Base-by-base conservation (phyloP, 1,140 invertebrate species). In the Drosophila cardini region DNA sequence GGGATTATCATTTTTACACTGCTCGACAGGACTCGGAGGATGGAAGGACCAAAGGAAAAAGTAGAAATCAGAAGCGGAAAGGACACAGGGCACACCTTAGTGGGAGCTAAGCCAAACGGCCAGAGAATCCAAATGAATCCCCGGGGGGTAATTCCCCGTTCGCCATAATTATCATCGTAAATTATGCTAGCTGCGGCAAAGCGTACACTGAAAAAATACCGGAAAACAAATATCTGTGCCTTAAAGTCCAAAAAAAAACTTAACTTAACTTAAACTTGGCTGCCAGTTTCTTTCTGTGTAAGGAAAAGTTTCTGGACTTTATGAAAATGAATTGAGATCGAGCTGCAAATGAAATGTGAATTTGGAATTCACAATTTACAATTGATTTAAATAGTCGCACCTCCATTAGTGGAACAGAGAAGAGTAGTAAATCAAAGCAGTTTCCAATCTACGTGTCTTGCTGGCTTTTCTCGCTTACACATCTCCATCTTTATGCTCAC, bases 1-100 rank as follows among this genome's bases (percentile, higher is more conserved):
- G 76, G 89, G 89, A 91, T 91, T 91, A 91, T 91, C 84, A 91
- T 91, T 91, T 91, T 91, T 91, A 86, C 75, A 91, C 83, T 53
- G 61, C 63, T 32, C 86, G 60, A 76, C 62, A 70, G 74, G 76
- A 72, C 21, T 13, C n/a, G 36, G 34, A 4, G 8, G 45, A 46
- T 4, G 11, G 21, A 55, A 55, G 67, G 63, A 64, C 61, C 42
- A 53, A n/a, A 4, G 34, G 38, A 40, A 4, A 36, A 8, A 9
- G 45, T 7, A 8, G 15, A 16, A 46, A 16, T 6, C 9, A 10
- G 1, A 46, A 6, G 4, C 7, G 7, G 6, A 46, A 9, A 56
- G 36, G 34, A 21, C 34, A 26, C 11, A 43, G 26, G 26, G 18
- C 50, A 21, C 68, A 55, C 50, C 68, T 62, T 42, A 26, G 18